Conservation (phyloP, 2,113 vertebrate species). For the Chaetodon trifascialis region DNA sequence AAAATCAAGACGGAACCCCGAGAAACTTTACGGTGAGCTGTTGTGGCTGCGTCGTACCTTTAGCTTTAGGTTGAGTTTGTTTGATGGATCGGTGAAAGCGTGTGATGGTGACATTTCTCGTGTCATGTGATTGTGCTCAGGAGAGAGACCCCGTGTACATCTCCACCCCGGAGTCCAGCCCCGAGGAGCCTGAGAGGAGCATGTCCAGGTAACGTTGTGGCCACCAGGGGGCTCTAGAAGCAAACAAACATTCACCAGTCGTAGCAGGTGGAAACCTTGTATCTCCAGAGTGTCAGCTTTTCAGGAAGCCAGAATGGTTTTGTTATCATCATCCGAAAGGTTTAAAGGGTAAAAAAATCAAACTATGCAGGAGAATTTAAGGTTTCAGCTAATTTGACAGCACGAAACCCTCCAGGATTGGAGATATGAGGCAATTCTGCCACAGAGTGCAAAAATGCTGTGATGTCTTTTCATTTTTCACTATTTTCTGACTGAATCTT, state of each 20-base stretch:
- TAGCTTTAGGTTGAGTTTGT: neutral
- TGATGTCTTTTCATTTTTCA: neutral
- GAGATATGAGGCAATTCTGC: no score
- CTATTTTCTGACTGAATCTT: neutral
- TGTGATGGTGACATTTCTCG: neutral
- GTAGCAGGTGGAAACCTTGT: neutral
- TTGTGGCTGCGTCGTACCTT: no score
- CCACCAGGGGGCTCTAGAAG: constrained; percentile 28
- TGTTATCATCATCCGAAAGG: no score
- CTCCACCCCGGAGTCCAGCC: constrained; percentile 70
- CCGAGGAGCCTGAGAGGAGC: constrained; percentile 77
- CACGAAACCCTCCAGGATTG: neutral
- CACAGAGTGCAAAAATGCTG: no score
- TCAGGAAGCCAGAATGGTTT: neutral
- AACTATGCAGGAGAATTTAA: no score
- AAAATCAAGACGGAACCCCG: constrained; percentile 76
- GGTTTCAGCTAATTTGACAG: no score
- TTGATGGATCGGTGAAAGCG: neutral
- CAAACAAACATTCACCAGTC: no score
- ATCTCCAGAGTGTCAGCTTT: neutral
- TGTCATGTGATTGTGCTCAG: constrained; percentile 55
- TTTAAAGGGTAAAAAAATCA: no score
- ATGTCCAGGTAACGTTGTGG: constrained; percentile 71
- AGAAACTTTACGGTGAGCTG: constrained; percentile 81
- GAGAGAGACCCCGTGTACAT: constrained; percentile 84